Evolutionary conservation across 1,140 invertebrate genomes (phyloP).

Genomic region (Teleogryllus occipitalis): DNA sequence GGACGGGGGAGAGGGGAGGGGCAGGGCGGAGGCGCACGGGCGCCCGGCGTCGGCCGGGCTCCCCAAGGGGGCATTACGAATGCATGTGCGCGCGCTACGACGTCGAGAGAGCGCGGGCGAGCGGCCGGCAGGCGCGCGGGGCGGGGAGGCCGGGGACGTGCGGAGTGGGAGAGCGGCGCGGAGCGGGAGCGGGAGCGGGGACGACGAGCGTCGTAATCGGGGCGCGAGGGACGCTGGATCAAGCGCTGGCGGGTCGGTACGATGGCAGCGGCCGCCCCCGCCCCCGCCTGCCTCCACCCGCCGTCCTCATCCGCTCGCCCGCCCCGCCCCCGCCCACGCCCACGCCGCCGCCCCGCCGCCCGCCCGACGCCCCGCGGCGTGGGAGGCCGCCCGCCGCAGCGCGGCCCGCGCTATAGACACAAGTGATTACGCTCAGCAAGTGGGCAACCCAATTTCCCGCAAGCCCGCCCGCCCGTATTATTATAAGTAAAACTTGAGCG

Average conservation of each 20-base stretch:
- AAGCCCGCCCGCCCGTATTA: not conserved
- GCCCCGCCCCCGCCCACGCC: not conserved
- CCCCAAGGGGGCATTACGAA: not conserved
- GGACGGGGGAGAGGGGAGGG: too few relatives aligned
- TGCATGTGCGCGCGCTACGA: not conserved
- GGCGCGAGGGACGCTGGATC: too few relatives aligned
- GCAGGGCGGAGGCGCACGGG: not conserved
- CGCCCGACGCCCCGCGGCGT: not conserved
- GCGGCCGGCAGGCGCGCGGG: too few relatives aligned
- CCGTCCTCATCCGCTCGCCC: not conserved
- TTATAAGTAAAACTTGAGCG: conserved; percentile 12
- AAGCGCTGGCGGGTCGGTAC: too few relatives aligned
- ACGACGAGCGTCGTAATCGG: not conserved
- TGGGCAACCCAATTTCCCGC: conserved; percentile 22
- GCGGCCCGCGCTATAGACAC: conserved; percentile 15
- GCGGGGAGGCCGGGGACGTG: too few relatives aligned
- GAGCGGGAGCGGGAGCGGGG: not conserved
- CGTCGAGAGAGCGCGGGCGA: too few relatives aligned
- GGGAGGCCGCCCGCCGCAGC: not conserved
- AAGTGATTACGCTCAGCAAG: conserved; percentile 19
- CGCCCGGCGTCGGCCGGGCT: not conserved
- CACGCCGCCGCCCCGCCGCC: not conserved
- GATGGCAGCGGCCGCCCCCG: not conserved
- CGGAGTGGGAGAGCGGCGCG: too few relatives aligned
- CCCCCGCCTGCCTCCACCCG: not conserved